Evolutionary conservation across 2,888 invertebrate genomes (phyloP), one percentile per base, ranked within the genome.

Genomic region (Conchocele bisecta): DNA sequence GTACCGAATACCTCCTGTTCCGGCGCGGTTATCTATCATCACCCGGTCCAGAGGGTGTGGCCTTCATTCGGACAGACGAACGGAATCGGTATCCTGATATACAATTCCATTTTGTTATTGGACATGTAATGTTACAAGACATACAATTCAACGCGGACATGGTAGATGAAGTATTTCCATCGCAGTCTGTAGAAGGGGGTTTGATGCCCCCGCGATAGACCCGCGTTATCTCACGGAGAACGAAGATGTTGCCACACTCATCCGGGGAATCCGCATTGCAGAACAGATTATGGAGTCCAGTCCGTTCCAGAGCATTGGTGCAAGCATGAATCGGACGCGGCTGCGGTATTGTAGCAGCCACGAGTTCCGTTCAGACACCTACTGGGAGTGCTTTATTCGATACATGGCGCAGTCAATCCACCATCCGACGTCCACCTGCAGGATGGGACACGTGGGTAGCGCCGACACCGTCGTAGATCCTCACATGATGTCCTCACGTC

Each of bases 121-220:
- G n/a, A n/a, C n/a, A n/a, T n/a, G n/a, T n/a, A n/a, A n/a, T n/a
- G n/a, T n/a, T n/a, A n/a, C n/a, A n/a, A n/a, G n/a, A n/a, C n/a
- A n/a, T n/a, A n/a, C n/a, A n/a, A n/a, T n/a, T n/a, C n/a, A n/a
- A n/a, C n/a, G n/a, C n/a, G n/a, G n/a, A n/a, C n/a, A n/a, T n/a
- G n/a, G n/a, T n/a, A n/a, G n/a, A n/a, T n/a, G n/a, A n/a, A n/a
- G n/a, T n/a, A n/a, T n/a, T n/a, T n/a, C n/a, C n/a, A n/a, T n/a
- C n/a, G n/a, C 41, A 17, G 2, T 41, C 17, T 22, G 26, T n/a
- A 17, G 94, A 65, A 13, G 75, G 75, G 1, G 57, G 66, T 92
- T 94, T 22, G 94, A 95, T 67, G 94, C 94, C 90, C 97, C 97
- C 0, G 88, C 95, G 37, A 96, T 98, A 90, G 94, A 98, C 91